Evolutionary conservation across 2,113 vertebrate species (phyloP).

Genomic region (Amphiprion percula): DNA sequence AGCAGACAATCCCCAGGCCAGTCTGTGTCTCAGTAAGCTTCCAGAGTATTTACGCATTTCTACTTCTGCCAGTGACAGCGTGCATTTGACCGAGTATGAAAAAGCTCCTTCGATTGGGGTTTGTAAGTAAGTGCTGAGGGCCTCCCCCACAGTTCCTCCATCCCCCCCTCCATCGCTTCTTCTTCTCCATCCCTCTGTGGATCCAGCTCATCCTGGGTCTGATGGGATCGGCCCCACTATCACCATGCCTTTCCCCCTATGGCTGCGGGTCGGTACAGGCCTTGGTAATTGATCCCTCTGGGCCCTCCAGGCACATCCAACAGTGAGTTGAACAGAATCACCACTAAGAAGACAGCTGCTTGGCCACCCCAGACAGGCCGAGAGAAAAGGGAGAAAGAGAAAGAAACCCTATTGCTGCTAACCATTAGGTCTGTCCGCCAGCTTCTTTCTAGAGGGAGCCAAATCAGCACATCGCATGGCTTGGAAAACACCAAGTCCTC

Average conservation of each 20-base stretch:
- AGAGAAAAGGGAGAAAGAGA: conserved; percentile 40
- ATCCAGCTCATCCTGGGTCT: conserved; percentile 40
- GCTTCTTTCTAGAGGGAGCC: conserved; percentile 58
- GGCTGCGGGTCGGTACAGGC: conserved; percentile 71
- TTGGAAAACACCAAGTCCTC: conserved; percentile 43
- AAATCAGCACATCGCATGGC: conserved; percentile 71
- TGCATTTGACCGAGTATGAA: conserved; percentile 40
- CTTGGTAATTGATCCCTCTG: conserved; percentile 86
- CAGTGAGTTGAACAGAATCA: conserved; percentile 75
- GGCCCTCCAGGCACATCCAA: conserved; percentile 75
- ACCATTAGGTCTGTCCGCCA: conserved; percentile 72
- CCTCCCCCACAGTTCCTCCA: not conserved
- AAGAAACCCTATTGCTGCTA: conserved; percentile 62
- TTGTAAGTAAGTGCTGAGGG: conserved; percentile 30
- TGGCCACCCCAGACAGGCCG: conserved; percentile 64
- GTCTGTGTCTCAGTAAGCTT: conserved; percentile 25
- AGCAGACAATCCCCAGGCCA: conserved; percentile 24
- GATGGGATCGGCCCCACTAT: conserved; percentile 52
- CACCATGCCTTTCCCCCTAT: not conserved
- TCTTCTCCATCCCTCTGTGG: conserved; percentile 48
- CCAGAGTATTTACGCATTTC: conserved; percentile 45
- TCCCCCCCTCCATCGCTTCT: conserved; percentile 15
- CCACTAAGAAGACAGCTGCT: conserved; percentile 80
- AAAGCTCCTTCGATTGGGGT: conserved; percentile 56
- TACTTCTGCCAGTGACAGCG: conserved; percentile 47